Evolutionary conservation across 1,140 invertebrate species (phyloP), one percentile per base, ranked within the genome.

Genomic region (Bicyclus anynana): DNA sequence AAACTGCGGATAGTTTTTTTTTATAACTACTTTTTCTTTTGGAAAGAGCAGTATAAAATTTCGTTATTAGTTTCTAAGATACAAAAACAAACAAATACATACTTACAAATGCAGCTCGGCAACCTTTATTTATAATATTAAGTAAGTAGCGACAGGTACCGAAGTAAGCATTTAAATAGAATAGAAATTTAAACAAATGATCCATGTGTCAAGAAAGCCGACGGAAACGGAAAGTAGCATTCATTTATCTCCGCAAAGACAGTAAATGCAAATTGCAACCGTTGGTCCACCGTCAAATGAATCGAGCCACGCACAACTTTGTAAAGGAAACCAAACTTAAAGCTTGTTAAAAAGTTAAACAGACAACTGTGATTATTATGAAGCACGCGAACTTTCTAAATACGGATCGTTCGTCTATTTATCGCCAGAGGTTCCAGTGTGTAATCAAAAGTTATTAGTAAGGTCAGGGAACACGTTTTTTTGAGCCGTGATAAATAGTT

Each of bases 311-410:
- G 61, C 55, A 50, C 21, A 16, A 9, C 40, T 21, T 38, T 46
- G 38, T n/a, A n/a, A 38, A 26, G 35, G 59, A 48, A 59, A 10
- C 4, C 4, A 57, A 26, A 50, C 44, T 53, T 49, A 58, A 60
- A 60, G 60, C 57, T 67, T 67, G 64, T 68, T 77, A 65, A 62
- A 44, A 69, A 74, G 68, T 70, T 77, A 77, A 80, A 79, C 61
- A 77, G 65, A 61, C 65, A 59, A 70, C 53, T 40, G 68, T 78
- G 71, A 77, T 77, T 74, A 84, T 79, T 72, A 67, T 69, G 74
- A 75, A 66, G 65, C 79, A 75, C 72, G 74, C 62, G 52, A 74
- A 81, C 83, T 86, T 86, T 86, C 83, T 84, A 81, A 78, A 49
- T 17, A 64, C 38, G 71, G 83, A 82, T 82, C 74, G 74, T 70